Base-by-base conservation (phyloP, 2,888 invertebrate species). In the Uropetala carovei region DNA sequence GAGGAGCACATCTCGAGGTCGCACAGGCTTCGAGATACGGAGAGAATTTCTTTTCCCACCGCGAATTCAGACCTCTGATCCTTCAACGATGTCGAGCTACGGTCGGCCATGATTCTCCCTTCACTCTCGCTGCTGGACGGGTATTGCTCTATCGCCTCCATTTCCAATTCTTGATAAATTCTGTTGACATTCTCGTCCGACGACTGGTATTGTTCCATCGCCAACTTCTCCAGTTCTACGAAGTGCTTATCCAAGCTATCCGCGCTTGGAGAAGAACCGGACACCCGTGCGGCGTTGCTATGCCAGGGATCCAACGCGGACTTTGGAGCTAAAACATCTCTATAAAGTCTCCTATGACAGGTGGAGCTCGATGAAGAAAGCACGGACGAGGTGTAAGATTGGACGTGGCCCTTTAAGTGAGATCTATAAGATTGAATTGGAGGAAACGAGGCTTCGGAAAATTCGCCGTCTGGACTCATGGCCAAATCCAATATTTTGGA, bases 131-230 rank as follows among this genome's bases (percentile, higher is more conserved):
- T 59, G 30, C 83, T 83, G 30, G 59, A 22, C n/a, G 59, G 14
- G 57, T 92, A 92, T 56, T 92, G 92, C 60, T 92, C 92, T 30
- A 92, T 22, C 7, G 92, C 92, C 22, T 92, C 82, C 43, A 18
- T 58, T 59, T 92, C 92, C 60, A 92, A 30, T 2, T 92, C 83
- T 27, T 92, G 27, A 59, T 82, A 92, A 43, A 43, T 82, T 30
- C 64, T 64, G 4, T 30, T n/a, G 3, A 92, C 10, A 83, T 64
- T 92, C 11, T 92, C 92, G 16, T 83, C 59, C 4, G 92, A 92
- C 14, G 92, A 92, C 30, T 92, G 58, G 59, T 92, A 92, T 14
- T 92, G 92, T 16, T 92, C 92, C 11, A 83, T 16, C 9, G 92
- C 92, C 82, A 83, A n/a, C 22, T 22, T 92, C 30, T 92, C 92